Conservation (phyloP, 2,888 invertebrate genomes). For the Himalopsyche tibetana region DNA sequence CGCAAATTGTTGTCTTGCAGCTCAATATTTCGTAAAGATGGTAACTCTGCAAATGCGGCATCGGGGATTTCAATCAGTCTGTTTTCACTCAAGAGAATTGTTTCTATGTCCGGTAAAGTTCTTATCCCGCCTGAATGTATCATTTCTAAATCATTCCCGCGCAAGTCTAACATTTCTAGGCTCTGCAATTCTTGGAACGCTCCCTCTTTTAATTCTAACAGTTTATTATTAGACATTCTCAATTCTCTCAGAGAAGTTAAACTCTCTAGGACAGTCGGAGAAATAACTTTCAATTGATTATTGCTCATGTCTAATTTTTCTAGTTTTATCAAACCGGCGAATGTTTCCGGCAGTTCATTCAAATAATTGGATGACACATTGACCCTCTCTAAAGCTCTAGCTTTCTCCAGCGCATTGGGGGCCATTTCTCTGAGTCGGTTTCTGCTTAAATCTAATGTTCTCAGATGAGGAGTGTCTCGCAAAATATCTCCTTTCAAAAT, state of each 20-base stretch:
- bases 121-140: constrained; percentile 85
- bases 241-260: constrained; percentile 83
- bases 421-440: constrained; percentile 85
- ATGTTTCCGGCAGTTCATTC: constrained; percentile 82
- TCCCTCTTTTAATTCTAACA: constrained; percentile 82
- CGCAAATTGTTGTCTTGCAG: constrained; percentile 87
- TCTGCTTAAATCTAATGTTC: constrained; percentile 84
- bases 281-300: constrained; percentile 84
- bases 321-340: constrained; percentile 82
- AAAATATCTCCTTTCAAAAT: constrained; percentile 83
- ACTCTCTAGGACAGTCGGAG: constrained; percentile 82
- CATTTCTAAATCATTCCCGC: constrained; percentile 86
- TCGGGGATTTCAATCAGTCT: constrained; percentile 86
- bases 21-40: constrained; percentile 84
- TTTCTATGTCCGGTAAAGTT: constrained; percentile 82
- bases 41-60: constrained; percentile 85
- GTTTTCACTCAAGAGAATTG: constrained; percentile 84
- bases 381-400: constrained; percentile 82
- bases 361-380: constrained; percentile 88
- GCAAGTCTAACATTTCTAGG: constrained; percentile 85
- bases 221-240: constrained; percentile 85
- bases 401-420: constrained; percentile 79
- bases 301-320: constrained; percentile 86
- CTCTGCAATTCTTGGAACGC: constrained; percentile 84
- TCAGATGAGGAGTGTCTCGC: constrained; percentile 80